phyloP scores from a whole-genome alignment of 2,113 vertebrate genomes.

The Calyptomena viridis region DNA sequence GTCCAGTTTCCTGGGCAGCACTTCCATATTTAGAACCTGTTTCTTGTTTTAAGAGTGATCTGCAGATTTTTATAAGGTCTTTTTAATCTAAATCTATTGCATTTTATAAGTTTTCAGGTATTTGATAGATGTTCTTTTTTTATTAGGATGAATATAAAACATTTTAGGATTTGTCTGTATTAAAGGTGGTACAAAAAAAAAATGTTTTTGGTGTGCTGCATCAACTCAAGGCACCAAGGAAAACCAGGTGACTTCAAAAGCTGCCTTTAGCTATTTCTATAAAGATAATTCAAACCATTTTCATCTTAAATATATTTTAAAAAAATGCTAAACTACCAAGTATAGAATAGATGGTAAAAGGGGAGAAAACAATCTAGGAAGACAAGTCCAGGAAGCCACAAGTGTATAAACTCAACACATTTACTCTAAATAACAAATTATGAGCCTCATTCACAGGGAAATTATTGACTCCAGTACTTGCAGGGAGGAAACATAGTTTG shows the following conservation, averaged over 20 bases:
- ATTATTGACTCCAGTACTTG: background rate
- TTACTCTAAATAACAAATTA: background rate
- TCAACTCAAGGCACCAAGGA: background rate
- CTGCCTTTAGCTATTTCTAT: background rate
- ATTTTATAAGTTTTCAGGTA: background rate
- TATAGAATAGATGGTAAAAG: background rate
- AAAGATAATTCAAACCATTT: background rate
- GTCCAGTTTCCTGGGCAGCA: background rate
- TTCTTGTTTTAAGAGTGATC: background rate
- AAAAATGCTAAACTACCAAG: background rate
- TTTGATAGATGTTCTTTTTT: background rate
- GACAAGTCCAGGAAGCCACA: background rate
- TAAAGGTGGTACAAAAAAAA: background rate
- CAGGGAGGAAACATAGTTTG: background rate
- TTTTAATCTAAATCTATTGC: background rate
- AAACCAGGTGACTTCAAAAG: background rate
- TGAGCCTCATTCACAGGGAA: background rate
- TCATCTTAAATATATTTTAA: background rate
- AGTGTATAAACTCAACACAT: background rate
- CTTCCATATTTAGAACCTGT: background rate
- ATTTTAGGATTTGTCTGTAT: background rate
- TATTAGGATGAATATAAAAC: background rate
- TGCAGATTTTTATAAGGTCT: background rate
- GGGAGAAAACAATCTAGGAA: background rate
- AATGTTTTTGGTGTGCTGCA: background rate